Base-by-base conservation (phyloP, 2,797 vertebrate species). In the Heterohyrax brucei region DNA sequence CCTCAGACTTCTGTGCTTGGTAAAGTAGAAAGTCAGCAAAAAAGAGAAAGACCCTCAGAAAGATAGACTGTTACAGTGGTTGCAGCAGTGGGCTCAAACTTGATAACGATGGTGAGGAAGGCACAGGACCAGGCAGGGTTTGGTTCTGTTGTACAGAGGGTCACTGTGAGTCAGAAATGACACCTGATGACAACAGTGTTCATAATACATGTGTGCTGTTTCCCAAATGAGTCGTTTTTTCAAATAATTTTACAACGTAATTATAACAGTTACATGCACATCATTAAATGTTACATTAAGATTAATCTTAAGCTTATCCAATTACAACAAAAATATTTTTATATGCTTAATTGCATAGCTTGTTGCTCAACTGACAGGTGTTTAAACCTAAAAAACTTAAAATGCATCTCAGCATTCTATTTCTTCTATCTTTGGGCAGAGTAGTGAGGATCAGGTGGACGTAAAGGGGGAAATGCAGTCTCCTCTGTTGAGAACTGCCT, bases 401-500 rank as follows among this genome's bases (percentile, higher is more conserved):
- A 94, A 0, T 75, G 50, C 83, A 70, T 90, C 21, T 91, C 33
- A 90, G 28, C 39, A 56, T 94, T 89, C 53, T 82, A 66, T 81
- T 87, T 66, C 73, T 78, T 78, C 24, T 73, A 21, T 39, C 62
- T 93, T 81, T 81, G 78, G 26, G n/a, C 26, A 85, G 78, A 77
- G n/a, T 39, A 59, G 19, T 87, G 18, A 56, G 79, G 28, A 50
- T 78, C 26, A 73, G 28, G 21, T 95, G 26, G 9, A 53, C 19
- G 1, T 80, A 62, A 91, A 89, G 84, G 66, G 44, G 50, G 56
- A 87, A 93, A 93, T 87, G 6, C 10, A 91, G 1, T 90, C 53
- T 95, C 33, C 77, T 94, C 84, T 95, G 26, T 46, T 76, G 68
- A 95, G 77, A 93, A 84, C n/a, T 83, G 26, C 24, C 46, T 94